Percentiles rank a stretch among this genome's conserved stretches.
phyloP scores from a whole-genome alignment of 2,797 vertebrate genomes.

The Martes flavigula region DNA sequence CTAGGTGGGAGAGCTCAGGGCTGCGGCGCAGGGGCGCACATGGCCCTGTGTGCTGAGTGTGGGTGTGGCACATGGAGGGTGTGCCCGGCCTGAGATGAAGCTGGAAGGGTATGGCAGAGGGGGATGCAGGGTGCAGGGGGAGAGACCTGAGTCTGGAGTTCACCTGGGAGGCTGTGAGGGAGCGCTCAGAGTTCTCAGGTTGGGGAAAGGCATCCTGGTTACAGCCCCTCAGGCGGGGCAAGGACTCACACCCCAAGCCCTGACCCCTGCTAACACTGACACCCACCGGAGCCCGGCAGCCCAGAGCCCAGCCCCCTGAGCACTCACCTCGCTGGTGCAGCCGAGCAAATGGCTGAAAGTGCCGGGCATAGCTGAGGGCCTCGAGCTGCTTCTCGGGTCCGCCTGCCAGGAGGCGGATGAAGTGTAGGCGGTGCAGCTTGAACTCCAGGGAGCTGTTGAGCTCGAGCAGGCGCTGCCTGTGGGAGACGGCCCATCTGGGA shows the following conservation, averaged over 20 bases:
- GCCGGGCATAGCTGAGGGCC: conserved; percentile 92
- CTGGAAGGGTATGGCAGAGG: background rate
- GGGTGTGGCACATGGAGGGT: too few species aligned
- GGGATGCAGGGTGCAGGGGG: too few species aligned
- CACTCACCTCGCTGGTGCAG: conserved; percentile 92
- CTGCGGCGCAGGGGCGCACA: background rate
- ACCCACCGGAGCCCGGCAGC: background rate
- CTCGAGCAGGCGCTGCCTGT: conserved; percentile 92
- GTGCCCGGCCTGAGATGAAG: background rate
- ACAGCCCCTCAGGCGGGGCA: background rate
- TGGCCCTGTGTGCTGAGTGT: background rate
- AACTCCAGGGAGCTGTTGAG: conserved; percentile 95
- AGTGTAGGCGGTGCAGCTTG: conserved; percentile 93
- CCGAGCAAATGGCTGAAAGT: conserved; percentile 93
- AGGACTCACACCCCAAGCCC: background rate
- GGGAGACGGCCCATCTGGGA: conserved; percentile 91
- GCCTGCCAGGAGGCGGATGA: conserved; percentile 92
- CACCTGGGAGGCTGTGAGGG: background rate
- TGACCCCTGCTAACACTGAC: background rate
- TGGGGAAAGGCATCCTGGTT: background rate
- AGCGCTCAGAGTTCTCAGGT: background rate
- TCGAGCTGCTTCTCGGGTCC: conserved; percentile 92
- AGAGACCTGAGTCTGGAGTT: background rate
- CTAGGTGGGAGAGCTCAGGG: background rate
- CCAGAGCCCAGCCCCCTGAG: background rate